Conservation (phyloP, 1,140 invertebrate species). For the Euura lappo region DNA sequence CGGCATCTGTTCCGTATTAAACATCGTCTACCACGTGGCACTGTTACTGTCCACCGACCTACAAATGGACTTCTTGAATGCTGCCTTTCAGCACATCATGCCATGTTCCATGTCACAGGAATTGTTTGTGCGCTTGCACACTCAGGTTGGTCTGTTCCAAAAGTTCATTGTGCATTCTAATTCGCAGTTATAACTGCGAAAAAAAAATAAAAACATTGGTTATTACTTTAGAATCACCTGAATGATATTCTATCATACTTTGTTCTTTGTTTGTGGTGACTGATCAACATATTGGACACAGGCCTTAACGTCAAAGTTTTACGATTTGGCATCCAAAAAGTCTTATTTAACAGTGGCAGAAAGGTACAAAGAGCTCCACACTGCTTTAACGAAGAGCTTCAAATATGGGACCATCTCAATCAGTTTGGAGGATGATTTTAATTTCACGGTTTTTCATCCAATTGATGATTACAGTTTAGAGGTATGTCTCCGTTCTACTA, state of each 20-base stretch:
- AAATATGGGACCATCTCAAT: conserved; percentile 58
- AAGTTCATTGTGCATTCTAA: conserved; percentile 32
- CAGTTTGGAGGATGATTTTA: conserved; percentile 62
- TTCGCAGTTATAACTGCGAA: no score
- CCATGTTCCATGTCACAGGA: no score
- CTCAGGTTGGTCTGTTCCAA: conserved; percentile 26
- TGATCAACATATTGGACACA: conserved; percentile 44
- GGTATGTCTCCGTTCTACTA: conserved; percentile 48
- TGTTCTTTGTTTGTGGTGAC: conserved; percentile 28
- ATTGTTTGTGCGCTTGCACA: no score
- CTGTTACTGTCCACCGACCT: no score
- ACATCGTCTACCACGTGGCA: no score
- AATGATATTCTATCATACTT: not conserved
- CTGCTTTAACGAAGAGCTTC: conserved; percentile 40
- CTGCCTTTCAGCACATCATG: no score
- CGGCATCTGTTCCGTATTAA: no score
- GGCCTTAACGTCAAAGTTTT: conserved; percentile 51
- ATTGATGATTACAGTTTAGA: conserved; percentile 63
- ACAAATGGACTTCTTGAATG: no score
- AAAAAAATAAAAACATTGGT: no score
- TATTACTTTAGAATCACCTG: no score
- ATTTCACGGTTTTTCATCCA: conserved; percentile 59
- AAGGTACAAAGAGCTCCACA: conserved; percentile 53
- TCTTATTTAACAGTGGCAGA: conserved; percentile 52
- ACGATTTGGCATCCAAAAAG: conserved; percentile 50